Base-by-base conservation (phyloP, 1,140 invertebrate genomes). In the Chironomus tepperi region DNA sequence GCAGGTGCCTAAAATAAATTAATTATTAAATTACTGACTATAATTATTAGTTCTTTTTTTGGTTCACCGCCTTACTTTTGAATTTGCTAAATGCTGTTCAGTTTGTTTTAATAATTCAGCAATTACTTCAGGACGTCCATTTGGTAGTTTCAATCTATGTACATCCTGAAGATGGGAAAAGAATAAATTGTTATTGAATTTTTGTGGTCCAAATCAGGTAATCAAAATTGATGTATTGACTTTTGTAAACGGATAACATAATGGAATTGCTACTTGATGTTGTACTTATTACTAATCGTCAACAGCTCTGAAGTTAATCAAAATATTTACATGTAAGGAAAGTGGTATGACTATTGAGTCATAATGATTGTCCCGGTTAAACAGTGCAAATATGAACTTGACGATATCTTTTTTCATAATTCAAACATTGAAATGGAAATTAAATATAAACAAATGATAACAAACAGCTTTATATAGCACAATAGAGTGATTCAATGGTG, bases 1-100 rank as follows among this genome's bases (percentile, higher is more conserved):
- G 87, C 85, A 73, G 77, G 76, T 16, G 74, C 43, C 73, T 79
- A 79, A 73, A 81, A 70, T 70, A 7, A 70, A 19, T 19, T 19
- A 70, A 70, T 19, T 70, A 21, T 10, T 70, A 10, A 18, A 19
- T 67, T 67, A 8, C 12, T 16, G 7, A 6, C 16, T 67, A 16
- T 19, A 70, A 70, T n/a, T n/a, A 19, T 16, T 47, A 47, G 9
- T 5, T 47, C 8, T 47, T 43, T 43, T 43, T 43, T n/a, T n/a
- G n/a, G 9, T n/a, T 57, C 47, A 57, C 15, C 7, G 8, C 19
- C 19, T 70, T 18, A 18, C 65, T 18, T 70, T 15, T 70, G 15
- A 15, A 19, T 70, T 70, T 21, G 18, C 3, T 8, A 19, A 19
- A 10, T 70, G 65, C 18, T 70, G 65, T 70, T 70, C 65, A 70